Percentiles rank a stretch among this genome's conserved stretches.
phyloP scores from a whole-genome alignment of 2,113 vertebrate genomes.

The Gnathonemus longibarbis region DNA sequence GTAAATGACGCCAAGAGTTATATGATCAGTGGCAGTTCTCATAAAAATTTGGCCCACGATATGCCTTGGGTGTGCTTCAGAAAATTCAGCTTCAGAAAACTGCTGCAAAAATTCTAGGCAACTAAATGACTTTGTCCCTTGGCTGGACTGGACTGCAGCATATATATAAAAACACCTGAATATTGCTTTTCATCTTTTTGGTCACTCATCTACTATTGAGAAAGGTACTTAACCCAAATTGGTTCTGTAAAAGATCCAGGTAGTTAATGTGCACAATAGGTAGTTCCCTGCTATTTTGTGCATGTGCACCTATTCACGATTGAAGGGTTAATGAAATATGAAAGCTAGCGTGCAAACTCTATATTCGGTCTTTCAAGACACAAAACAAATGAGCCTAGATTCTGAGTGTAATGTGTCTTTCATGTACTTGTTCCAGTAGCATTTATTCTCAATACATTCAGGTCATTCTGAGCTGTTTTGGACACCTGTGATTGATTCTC shows the following conservation, averaged over 20 bases:
- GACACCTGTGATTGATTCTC: conserved; percentile 44
- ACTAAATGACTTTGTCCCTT: neutral
- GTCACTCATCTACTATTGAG: neutral
- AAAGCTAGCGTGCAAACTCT: conserved; percentile 28
- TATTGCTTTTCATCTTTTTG: conserved; percentile 1
- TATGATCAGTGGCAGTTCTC: neutral
- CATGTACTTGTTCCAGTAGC: conserved; percentile 32
- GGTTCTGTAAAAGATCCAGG: conserved; percentile 3
- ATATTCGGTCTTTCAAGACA: conserved; percentile 30
- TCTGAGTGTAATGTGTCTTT: conserved; percentile 35
- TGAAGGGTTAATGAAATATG: conserved; percentile 30
- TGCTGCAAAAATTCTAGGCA: neutral
- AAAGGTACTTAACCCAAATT: neutral
- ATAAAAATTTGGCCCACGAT: neutral
- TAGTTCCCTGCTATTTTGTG: too few relatives aligned
- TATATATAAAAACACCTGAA: neutral
- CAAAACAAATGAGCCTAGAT: conserved; percentile 39
- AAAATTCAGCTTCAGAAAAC: neutral
- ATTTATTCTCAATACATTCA: conserved; percentile 32
- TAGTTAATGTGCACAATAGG: neutral
- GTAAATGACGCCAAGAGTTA: neutral
- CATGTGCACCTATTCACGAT: conserved; percentile 1
- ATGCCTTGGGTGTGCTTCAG: neutral
- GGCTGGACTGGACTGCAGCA: neutral
- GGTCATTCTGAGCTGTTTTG: conserved; percentile 29